Evolutionary conservation across 2,888 invertebrate genomes (phyloP).

Genomic region (Phymatocera aterrima): DNA sequence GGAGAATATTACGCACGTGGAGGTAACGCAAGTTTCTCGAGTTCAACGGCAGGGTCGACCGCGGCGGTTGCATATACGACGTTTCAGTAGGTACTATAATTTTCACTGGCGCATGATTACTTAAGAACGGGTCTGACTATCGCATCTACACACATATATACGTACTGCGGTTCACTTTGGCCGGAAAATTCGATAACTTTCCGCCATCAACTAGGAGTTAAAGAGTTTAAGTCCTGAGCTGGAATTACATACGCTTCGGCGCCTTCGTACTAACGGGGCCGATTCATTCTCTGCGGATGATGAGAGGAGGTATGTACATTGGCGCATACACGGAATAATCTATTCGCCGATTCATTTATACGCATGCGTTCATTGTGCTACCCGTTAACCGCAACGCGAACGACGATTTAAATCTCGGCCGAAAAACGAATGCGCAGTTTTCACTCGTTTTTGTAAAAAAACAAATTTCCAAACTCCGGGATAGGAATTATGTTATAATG

Average conservation of each 20-base stretch:
- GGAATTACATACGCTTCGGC: background rate
- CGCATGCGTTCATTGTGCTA: background rate
- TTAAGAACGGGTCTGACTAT: conserved; percentile 9
- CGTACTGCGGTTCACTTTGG: background rate
- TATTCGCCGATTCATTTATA: conserved; percentile 14
- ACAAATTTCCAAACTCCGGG: no score
- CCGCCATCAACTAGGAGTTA: background rate
- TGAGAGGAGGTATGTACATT: background rate
- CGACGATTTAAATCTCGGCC: no score
- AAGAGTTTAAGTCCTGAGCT: background rate
- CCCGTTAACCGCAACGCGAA: conserved; percentile 2
- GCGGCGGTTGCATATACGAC: conserved; percentile 20
- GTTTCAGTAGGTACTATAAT: conserved; percentile 9
- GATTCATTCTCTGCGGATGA: background rate
- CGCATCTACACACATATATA: no score
- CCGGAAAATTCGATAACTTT: background rate
- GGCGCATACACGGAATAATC: background rate
- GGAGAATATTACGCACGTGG: background rate
- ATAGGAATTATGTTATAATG: no score
- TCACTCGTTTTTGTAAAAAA: no score
- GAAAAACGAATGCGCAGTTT: no score
- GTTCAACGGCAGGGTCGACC: conserved; percentile 13
- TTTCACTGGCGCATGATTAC: conserved; percentile 16
- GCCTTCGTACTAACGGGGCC: background rate
- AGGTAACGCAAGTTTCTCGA: background rate